A percentile compares a stretch with the other conserved stretches of the same genome.
Evolutionary conservation across 1,140 invertebrate species (phyloP).

Genomic region (Drosophila leontia): DNA sequence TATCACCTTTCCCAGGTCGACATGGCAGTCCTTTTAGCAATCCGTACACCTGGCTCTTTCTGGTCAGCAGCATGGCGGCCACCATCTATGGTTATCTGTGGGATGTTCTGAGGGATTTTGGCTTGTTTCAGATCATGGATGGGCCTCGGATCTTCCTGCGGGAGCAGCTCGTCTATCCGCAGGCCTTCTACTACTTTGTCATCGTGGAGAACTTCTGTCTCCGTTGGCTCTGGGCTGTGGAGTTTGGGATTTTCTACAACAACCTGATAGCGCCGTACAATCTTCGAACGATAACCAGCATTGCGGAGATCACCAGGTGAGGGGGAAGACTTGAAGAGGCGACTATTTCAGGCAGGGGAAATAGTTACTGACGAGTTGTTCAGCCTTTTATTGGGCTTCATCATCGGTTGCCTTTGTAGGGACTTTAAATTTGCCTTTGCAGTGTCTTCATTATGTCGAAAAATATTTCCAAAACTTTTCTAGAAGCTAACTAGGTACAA

Average conservation of each 20-base stretch:
- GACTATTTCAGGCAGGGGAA: not conserved
- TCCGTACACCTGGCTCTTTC: constrained; percentile 92
- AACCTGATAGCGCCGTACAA: constrained; percentile 51
- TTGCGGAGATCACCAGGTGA: constrained; percentile 76
- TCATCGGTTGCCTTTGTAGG: not conserved
- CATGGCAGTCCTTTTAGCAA: constrained; percentile 88
- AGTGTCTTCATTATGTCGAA: not conserved
- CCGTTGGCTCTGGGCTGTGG: constrained; percentile 96
- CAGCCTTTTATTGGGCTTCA: not conserved
- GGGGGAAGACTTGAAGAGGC: not conserved
- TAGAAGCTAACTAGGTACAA: no score
- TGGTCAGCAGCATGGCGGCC: constrained; percentile 90
- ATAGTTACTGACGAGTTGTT: rapidly evolving
- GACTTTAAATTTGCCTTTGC: not conserved
- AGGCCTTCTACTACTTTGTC: constrained; percentile 97
- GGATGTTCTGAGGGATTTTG: constrained; percentile 99
- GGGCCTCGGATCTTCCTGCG: constrained; percentile 91
- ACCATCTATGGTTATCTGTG: constrained; percentile 94
- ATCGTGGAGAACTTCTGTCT: constrained; percentile 97
- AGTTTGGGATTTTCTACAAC: constrained; percentile 92
- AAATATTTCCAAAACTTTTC: no score
- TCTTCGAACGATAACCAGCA: constrained; percentile 53
- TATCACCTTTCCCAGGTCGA: constrained; percentile 84
- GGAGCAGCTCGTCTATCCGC: constrained; percentile 91
- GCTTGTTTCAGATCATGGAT: constrained; percentile 93